Evolutionary conservation across 2,797 vertebrate species (phyloP), one percentile per base, ranked within the genome.

Genomic region (Amblyraja radiata): DNA sequence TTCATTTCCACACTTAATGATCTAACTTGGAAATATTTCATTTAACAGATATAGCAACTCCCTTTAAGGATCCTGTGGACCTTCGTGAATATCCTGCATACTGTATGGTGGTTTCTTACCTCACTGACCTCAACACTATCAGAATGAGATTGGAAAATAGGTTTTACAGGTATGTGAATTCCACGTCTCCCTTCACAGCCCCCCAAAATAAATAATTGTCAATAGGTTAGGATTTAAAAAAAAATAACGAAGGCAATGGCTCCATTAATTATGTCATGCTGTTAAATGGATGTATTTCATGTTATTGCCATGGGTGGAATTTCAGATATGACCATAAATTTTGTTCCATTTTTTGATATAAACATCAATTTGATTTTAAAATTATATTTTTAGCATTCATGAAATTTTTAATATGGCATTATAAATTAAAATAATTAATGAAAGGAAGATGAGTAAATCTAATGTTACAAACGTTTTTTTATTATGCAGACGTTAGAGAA

Each of bases 1-100:
- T 73, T 76, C 90, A 92, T 8, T 76, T 16, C 25, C 54, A 58
- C 71, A 36, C 61, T 36, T 68, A 79, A 46, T 93, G 65, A 86
- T 6, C 11, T 23, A 65, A 79, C 9, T 10, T 9, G 10, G 36
- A 46, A 46, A n/a, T 46, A 8, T 46, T 74, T 73, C 76, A 92
- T 93, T 93, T 93, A 0, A 93, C 96, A 99, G 99, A 98, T 93
- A 98, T 99, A 73, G 96, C 98, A 23, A 97, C 97, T 90, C 98
- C 98, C 0, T 99, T 99, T 95, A 97, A 98, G 94, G 98, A 97
- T 86, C 98, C 99, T 0, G 99, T 99, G 94, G 99, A 99, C 94
- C 96, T 99, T 28, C 93, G 95, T 93, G 98, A 98, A 0, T 99
- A 99, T 94, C 99, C 99, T 32, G 97, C 97, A 77, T 99, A 99